Percentiles rank a stretch among this genome's conserved stretches.
Evolutionary conservation across 2,797 vertebrate genomes (phyloP).

Genomic region (Anguilla marmorata): DNA sequence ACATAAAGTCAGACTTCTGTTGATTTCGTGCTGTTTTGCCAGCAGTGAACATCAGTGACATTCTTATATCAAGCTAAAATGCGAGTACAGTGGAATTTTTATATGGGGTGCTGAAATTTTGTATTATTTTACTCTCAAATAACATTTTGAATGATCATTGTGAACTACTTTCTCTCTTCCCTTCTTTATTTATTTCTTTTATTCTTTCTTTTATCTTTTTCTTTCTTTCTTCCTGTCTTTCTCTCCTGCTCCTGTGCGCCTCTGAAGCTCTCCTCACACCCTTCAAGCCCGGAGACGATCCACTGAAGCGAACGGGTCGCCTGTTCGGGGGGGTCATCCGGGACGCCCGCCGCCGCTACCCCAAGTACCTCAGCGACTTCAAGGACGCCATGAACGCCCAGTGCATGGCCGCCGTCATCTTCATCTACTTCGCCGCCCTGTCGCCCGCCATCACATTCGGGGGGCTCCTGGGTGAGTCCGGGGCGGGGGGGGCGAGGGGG

Average conservation of each 20-base stretch:
- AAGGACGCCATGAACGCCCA: slow-evolving; percentile 87
- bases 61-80: neutral
- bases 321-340: slow-evolving; percentile 87
- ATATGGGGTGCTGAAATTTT: neutral
- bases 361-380: slow-evolving; percentile 91
- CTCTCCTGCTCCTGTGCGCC: neutral
- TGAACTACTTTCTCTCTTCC: neutral
- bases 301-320: slow-evolving; percentile 81
- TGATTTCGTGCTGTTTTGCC: neutral
- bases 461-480: slow-evolving; percentile 82
- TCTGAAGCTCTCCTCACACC: slow-evolving; percentile 66
- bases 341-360: slow-evolving; percentile 86
- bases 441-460: slow-evolving; percentile 96
- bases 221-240: neutral
- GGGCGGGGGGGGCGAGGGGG: neutral
- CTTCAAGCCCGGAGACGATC: slow-evolving; percentile 77
- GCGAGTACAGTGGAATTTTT: neutral
- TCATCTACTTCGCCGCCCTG: slow-evolving; percentile 95
- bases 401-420: slow-evolving; percentile 91
- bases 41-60: neutral
- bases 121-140: neutral
- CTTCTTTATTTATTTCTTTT: neutral
- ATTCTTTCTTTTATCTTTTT: neutral
- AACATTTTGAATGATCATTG: neutral
- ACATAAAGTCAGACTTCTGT: neutral